Conservation (phyloP, 2,113 vertebrate genomes). For the Australoheros scitulus region DNA sequence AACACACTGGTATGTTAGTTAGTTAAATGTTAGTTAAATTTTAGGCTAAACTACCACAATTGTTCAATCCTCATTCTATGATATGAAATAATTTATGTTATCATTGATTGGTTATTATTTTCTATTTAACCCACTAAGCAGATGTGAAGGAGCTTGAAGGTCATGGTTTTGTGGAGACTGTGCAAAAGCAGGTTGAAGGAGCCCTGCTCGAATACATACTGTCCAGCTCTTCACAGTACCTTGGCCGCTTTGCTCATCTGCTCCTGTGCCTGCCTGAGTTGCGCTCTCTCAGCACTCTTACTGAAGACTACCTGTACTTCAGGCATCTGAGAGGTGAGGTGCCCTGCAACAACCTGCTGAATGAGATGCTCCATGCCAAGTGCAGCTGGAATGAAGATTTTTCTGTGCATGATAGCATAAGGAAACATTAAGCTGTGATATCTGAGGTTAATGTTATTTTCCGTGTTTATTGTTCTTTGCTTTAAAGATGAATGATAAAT, state of each 20-base stretch:
- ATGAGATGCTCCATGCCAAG: constrained; percentile 94
- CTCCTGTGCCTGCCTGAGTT: constrained; percentile 87
- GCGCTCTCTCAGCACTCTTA: constrained; percentile 85
- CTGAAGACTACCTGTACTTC: constrained; percentile 91
- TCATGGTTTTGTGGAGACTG: constrained; percentile 82
- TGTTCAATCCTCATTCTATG: too few species aligned
- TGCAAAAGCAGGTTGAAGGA: constrained; percentile 87
- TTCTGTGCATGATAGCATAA: background rate
- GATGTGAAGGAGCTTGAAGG: constrained; percentile 91
- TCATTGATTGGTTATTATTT: background rate
- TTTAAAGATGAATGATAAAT: too few species aligned
- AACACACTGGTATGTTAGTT: too few species aligned
- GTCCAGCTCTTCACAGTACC: constrained; percentile 83
- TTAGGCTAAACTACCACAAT: too few species aligned
- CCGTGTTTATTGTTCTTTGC: too few species aligned
- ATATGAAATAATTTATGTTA: background rate
- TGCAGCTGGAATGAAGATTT: constrained; percentile 74
- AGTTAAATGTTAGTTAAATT: too few species aligned
- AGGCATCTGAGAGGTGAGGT: constrained; percentile 90
- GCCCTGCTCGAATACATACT: constrained; percentile 89
- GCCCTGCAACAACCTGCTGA: constrained; percentile 92
- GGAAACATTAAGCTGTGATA: background rate
- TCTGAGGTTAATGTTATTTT: too few species aligned
- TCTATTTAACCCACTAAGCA: constrained; percentile 40
- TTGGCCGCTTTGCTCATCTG: constrained; percentile 87